A percentile compares a stretch with the other conserved stretches of the same genome.
Evolutionary conservation across 2,888 invertebrate species (phyloP).

Genomic region (Drosophila neotestacea): DNA sequence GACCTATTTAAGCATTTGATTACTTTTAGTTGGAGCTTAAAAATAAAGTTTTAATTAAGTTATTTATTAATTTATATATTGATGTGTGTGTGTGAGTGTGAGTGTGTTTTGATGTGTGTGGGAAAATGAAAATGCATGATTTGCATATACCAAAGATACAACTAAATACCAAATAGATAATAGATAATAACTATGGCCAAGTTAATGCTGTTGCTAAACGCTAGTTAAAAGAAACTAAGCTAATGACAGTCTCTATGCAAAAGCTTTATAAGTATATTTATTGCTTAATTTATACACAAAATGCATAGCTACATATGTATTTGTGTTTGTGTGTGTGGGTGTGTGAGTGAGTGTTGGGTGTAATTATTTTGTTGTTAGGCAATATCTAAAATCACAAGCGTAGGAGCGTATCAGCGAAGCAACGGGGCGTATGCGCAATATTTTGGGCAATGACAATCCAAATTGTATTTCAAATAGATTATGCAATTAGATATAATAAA

Average conservation of each 20-base stretch:
- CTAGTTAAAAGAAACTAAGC: constrained; percentile 48
- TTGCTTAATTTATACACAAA: constrained; percentile 38
- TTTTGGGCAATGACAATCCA: constrained; percentile 17
- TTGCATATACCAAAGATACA: constrained; percentile 52
- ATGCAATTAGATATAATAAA: constrained; percentile 49
- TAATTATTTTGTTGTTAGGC: not conserved
- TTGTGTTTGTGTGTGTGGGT: constrained; percentile 13
- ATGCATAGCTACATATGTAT: constrained; percentile 44
- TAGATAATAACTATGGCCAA: constrained; percentile 32
- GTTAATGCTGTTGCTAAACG: constrained; percentile 45
- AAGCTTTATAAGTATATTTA: constrained; percentile 15
- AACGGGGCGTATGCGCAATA: constrained; percentile 69
- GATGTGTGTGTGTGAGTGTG: constrained; percentile 16
- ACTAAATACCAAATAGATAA: constrained; percentile 21
- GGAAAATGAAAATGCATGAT: constrained; percentile 45
- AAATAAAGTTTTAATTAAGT: constrained; percentile 24
- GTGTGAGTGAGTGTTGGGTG: constrained; percentile 7
- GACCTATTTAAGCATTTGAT: constrained; percentile 42
- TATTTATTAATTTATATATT: constrained; percentile 15
- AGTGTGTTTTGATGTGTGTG: constrained; percentile 26
- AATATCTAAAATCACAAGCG: constrained; percentile 47
- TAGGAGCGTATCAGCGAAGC: constrained; percentile 57
- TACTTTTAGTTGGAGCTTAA: constrained; percentile 24
- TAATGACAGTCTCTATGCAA: constrained; percentile 34
- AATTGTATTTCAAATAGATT: constrained; percentile 27